phyloP scores from a whole-genome alignment of 2,797 vertebrate species.

The Falco naumanni region DNA sequence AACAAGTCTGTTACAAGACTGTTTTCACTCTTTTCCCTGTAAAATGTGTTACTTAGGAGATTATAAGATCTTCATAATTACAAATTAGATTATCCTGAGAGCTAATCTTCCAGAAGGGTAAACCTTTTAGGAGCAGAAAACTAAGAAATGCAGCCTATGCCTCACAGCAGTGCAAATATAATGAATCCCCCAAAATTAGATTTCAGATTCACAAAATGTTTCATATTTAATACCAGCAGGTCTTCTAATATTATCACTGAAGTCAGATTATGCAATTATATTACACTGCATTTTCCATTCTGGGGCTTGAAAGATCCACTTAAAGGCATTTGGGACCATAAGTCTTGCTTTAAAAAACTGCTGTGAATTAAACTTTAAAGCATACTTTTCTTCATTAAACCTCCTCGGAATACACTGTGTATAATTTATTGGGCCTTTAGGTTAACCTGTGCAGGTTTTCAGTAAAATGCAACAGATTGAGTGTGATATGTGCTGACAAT shows the following conservation, averaged over 20 bases:
- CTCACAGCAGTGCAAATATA: neutral
- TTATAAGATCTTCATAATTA: constrained; percentile 6
- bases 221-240: neutral
- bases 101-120: neutral
- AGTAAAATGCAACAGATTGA: neutral
- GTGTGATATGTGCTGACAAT: neutral
- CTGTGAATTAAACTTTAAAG: constrained; percentile 38
- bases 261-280: neutral
- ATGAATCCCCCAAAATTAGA: neutral
- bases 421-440: neutral
- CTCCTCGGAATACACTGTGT: neutral
- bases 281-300: neutral
- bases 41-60: neutral
- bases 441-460: neutral
- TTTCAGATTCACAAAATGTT: constrained; percentile 1
- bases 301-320: neutral
- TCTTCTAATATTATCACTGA: neutral
- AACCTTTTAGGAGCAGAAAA: neutral
- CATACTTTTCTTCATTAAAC: constrained; percentile 35
- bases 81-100: neutral
- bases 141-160: neutral
- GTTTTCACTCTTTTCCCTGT: constrained; percentile 23
- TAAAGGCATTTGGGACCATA: neutral
- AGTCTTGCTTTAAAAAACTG: neutral
- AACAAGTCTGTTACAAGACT: neutral